These are phyloP conservation scores for Metaphire vulgaris DNA, from an alignment of 1,140 invertebrate genomes.

Conservation along the genomic window DNA sequence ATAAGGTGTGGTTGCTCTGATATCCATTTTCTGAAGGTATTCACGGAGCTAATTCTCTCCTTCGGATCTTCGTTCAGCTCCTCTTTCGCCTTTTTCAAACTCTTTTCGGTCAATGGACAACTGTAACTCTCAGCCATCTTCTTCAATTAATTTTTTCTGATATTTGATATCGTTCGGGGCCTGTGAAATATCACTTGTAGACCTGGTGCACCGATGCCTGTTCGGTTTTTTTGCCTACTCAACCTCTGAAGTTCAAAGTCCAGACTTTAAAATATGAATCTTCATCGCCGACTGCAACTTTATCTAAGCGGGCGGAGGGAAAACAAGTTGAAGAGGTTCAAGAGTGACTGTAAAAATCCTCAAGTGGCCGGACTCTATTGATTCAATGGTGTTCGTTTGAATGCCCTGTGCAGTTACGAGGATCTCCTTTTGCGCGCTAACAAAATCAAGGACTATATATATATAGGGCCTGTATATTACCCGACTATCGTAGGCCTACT, in stretches of 20 bases:
- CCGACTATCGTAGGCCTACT: not conserved
- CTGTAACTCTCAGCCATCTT: slow-evolving; percentile 1
- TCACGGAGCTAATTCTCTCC: slow-evolving; percentile 31
- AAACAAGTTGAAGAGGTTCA: no score
- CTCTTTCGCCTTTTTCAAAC: slow-evolving; percentile 32
- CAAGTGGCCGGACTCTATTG: no score
- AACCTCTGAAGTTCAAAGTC: not conserved
- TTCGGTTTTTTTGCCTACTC: not conserved
- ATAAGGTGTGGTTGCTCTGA: slow-evolving; percentile 30
- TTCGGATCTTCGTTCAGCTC: slow-evolving; percentile 36
- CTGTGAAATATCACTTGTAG: not conserved
- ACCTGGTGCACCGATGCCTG: no score
- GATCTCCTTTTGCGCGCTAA: not conserved
- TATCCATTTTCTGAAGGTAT: slow-evolving; percentile 31
- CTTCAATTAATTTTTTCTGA: no score
- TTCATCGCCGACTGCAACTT: no score
- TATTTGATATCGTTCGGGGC: not conserved
- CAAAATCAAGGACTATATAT: not conserved
- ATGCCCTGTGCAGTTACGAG: not conserved
- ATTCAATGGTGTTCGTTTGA: not conserved
- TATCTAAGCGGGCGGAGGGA: no score
- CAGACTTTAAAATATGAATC: not conserved
- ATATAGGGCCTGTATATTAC: not conserved
- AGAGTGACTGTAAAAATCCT: no score
- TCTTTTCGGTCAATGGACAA: slow-evolving; percentile 13